These are phyloP conservation scores for Folsomia manolachei DNA, from an alignment of 2,888 invertebrate species.

Conservation along the genomic window DNA sequence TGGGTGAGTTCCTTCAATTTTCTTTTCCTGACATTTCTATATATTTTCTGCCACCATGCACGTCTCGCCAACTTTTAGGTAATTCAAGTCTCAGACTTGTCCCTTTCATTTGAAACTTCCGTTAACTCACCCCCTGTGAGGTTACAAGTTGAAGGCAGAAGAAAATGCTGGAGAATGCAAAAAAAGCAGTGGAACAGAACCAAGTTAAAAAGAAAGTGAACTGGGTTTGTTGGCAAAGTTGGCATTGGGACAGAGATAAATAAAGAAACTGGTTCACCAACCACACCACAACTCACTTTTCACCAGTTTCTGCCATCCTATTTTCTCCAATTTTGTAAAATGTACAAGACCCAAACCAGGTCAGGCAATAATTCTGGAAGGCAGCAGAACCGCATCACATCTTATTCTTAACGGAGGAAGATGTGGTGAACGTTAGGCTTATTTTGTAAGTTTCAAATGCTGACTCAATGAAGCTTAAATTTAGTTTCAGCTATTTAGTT, in stretches of 20 bases:
- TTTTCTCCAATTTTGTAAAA: background rate
- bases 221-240: background rate
- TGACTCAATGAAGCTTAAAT: no score
- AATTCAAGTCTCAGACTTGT: background rate
- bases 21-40: background rate
- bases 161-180: no score
- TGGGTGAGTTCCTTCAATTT: conserved; percentile 42
- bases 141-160: background rate
- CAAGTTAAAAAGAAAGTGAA: background rate
- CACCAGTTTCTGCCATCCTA: background rate
- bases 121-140: background rate
- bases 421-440: no score
- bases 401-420: no score
- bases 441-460: no score
- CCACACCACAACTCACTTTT: background rate
- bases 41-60: background rate
- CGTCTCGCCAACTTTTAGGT: conserved; percentile 24
- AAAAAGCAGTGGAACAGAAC: background rate
- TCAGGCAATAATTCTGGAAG: no score
- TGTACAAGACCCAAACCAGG: no score
- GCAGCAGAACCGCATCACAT: background rate
- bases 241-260: background rate
- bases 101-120: background rate
- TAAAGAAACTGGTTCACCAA: no score
- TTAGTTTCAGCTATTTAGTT: no score